phyloP scores from a whole-genome alignment of 2,797 vertebrate species.

The Melopsittacus undulatus region DNA sequence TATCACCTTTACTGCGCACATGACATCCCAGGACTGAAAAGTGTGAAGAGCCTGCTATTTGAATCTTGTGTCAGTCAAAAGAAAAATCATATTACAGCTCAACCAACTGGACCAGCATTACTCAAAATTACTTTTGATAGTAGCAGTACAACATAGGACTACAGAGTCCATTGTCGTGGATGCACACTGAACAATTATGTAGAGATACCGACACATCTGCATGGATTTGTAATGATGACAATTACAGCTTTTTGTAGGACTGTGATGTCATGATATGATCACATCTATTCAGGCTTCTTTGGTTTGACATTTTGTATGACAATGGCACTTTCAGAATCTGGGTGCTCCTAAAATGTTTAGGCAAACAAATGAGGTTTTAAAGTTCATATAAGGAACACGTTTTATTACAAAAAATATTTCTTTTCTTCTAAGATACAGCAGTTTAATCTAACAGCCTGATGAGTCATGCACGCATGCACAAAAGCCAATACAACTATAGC shows the following conservation, averaged over 20 bases:
- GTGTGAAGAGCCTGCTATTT: neutral
- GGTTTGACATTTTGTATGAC: neutral
- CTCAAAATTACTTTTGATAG: neutral
- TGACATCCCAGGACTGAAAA: neutral
- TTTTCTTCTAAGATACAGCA: neutral
- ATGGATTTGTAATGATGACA: neutral
- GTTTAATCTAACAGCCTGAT: neutral
- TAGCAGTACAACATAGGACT: neutral
- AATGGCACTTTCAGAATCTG: neutral
- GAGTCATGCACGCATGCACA: neutral
- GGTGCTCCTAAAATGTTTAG: neutral
- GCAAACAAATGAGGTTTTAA: neutral
- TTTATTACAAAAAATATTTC: neutral
- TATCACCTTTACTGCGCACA: neutral
- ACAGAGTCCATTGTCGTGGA: neutral
- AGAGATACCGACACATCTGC: conserved; percentile 3
- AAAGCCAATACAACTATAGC: neutral
- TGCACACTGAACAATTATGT: conserved; percentile 33
- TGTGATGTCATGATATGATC: conserved; percentile 31
- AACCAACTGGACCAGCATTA: neutral
- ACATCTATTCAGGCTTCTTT: conserved; percentile 20
- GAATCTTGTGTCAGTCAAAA: neutral
- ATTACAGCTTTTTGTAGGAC: conserved; percentile 32
- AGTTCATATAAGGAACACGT: neutral
- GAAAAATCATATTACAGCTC: neutral